A percentile compares a stretch with the other conserved stretches of the same genome.
phyloP scores from a whole-genome alignment of 2,113 vertebrate genomes.

The Geococcyx californianus region DNA sequence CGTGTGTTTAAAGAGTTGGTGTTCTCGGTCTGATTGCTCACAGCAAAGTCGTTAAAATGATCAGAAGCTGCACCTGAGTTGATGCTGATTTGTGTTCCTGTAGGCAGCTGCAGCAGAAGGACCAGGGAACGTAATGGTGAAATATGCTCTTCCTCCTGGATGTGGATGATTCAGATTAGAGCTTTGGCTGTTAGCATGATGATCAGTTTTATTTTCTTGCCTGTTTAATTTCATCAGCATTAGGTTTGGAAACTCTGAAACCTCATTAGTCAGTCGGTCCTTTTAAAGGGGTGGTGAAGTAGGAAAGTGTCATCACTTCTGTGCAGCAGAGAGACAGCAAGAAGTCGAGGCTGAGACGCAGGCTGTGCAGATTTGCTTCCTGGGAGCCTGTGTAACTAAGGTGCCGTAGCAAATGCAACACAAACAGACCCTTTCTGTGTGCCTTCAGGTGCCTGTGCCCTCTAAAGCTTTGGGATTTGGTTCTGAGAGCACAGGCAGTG shows the following conservation, averaged over 20 bases:
- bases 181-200: background rate
- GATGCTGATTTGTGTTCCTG: background rate
- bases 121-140: background rate
- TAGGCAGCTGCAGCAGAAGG: background rate
- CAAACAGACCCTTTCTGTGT: background rate
- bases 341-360: background rate
- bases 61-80: background rate
- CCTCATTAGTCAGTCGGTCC: fast-evolving
- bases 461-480: background rate
- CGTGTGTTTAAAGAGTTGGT: background rate
- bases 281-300: background rate
- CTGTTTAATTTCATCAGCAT: background rate
- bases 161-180: background rate
- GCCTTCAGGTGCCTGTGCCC: background rate
- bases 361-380: background rate
- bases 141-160: background rate
- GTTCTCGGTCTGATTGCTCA: background rate
- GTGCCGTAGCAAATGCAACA: no score
- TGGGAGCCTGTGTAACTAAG: fast-evolving
- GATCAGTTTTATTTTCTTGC: background rate
- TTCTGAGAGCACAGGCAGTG: background rate
- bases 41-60: background rate
- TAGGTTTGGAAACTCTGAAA: background rate
- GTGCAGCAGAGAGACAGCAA: fast-evolving
- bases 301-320: background rate